Conservation (phyloP, 2,113 vertebrate genomes). For the Psilopogon haemacephalus region DNA sequence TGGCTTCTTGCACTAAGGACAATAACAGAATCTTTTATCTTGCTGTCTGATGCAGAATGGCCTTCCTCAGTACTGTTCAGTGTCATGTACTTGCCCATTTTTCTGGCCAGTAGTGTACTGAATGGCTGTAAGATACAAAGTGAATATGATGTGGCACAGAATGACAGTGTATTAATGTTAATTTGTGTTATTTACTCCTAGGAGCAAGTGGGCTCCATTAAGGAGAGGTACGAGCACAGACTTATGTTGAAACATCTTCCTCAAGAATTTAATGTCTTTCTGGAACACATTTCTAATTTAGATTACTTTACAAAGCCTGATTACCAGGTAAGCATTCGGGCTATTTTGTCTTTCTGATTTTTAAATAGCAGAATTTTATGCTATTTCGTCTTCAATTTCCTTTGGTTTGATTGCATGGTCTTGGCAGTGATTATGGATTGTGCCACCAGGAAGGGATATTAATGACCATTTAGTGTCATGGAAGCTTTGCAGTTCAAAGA, state of each 20-base stretch:
- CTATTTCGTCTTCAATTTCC: background rate
- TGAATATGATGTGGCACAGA: background rate
- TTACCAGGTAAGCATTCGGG: slow-evolving; percentile 85
- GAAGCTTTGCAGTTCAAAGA: background rate
- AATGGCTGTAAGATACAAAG: background rate
- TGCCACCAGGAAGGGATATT: background rate
- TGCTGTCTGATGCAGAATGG: background rate
- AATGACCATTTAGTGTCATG: background rate
- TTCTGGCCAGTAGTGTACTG: background rate
- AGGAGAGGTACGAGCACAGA: slow-evolving; percentile 94
- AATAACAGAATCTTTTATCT: background rate
- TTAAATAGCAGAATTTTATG: background rate
- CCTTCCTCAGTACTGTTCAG: background rate
- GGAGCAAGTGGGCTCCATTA: slow-evolving; percentile 98
- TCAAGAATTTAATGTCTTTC: slow-evolving; percentile 89
- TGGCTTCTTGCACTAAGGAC: background rate
- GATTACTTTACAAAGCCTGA: slow-evolving; percentile 98
- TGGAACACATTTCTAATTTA: slow-evolving; percentile 91
- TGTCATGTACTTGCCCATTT: background rate
- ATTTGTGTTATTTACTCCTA: slow-evolving; percentile 64
- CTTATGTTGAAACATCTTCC: slow-evolving; percentile 98
- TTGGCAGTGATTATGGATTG: background rate
- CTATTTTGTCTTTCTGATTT: background rate
- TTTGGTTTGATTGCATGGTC: background rate
- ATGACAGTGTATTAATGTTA: background rate